phyloP scores from a whole-genome alignment of 2,113 vertebrate species.

The Nesogale talazaci region DNA sequence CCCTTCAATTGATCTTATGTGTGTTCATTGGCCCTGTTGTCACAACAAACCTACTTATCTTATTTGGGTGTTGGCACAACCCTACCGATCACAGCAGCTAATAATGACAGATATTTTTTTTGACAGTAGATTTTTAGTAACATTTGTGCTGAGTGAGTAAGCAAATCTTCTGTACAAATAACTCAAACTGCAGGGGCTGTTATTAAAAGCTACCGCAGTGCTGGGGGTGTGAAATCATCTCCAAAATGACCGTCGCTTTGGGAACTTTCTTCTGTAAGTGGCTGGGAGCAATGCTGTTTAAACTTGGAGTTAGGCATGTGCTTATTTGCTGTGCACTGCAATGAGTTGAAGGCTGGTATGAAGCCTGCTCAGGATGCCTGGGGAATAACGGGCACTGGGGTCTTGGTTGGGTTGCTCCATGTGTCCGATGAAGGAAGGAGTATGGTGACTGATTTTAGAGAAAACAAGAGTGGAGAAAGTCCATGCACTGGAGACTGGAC shows the following conservation, averaged over 20 bases:
- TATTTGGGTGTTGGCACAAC: too few relatives aligned
- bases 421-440: not conserved
- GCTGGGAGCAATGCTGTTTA: not conserved
- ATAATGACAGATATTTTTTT: too few relatives aligned
- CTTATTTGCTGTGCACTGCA: not conserved
- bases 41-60: too few relatives aligned
- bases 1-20: too few relatives aligned
- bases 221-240: not conserved
- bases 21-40: too few relatives aligned
- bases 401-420: not conserved
- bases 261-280: conserved; percentile 1
- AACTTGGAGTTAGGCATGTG: not conserved
- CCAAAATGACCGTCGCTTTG: not conserved
- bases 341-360: not conserved
- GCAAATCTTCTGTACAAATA: not conserved
- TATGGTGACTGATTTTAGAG: not conserved
- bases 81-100: too few relatives aligned
- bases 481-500: too few relatives aligned
- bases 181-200: not conserved
- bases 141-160: not conserved
- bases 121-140: not conserved
- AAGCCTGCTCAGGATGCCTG: not conserved
- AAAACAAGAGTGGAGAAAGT: not conserved
- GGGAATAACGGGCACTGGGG: not conserved
- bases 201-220: not conserved